Base-by-base conservation (phyloP, 2,888 invertebrate species). In the Drosophila parthenogenetica region DNA sequence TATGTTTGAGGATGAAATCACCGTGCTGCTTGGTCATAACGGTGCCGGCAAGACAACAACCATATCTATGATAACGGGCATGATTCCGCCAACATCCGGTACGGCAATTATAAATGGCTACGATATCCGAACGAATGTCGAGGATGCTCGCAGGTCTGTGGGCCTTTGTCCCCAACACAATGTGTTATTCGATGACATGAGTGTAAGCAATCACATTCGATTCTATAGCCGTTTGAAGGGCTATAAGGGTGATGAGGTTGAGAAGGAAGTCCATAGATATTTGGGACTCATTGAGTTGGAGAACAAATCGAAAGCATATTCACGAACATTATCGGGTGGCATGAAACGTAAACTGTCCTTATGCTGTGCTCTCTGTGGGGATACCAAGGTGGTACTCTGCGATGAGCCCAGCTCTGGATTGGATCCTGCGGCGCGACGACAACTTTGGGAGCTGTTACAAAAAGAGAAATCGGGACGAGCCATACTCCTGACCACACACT, bases 1-100 rank as follows among this genome's bases (percentile, higher is more conserved):
- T 83, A 96, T 98, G 94, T 98, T 96, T 89, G 95, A 96, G 89
- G 95, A 96, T 69, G 97, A 98, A 93, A 97, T 98, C 69, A 98
- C 98, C 0, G 97, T 96, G 2, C 90, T 96, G n/a, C 92, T 97
- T 42, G 96, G 96, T 0, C 96, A 96, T 60, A 92, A 92, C 71
- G 98, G 98, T 3, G 98, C 98, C 50, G 98, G 98, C 10, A 98
- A 98, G 93, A 97, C 98, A 0, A 98, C 98, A 0, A 97, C 98
- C 1, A 97, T 98, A 94, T 97, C 97, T 0, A 98, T 98, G 95
- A 92, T 98, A 45, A 98, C 97, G 40, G 98, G 95, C 43, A 95
- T 96, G 92, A 93, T 95, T 63, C 93, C 94, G 19, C 94, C 95
- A 3, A 94, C 94, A 0, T 93, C 93, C 19, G 97, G 97, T 0